These are phyloP conservation scores for Theretra japonica DNA, from an alignment of 2,888 invertebrate species.

Conservation along the genomic window DNA sequence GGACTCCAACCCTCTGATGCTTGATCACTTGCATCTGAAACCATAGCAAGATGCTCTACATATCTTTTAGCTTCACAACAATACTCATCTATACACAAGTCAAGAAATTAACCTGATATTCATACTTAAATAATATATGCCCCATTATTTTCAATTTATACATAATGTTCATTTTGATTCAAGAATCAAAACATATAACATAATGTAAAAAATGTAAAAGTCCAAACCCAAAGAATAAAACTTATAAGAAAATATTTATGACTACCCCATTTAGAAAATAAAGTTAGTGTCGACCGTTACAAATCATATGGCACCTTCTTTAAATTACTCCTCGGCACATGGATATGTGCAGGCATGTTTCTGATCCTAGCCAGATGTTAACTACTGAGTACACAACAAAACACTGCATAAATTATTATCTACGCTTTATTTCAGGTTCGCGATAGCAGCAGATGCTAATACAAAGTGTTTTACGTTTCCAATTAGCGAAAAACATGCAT, in stretches of 20 bases:
- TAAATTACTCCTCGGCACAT: not conserved
- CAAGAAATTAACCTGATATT: no score
- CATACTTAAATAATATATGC: no score
- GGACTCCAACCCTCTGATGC: slow-evolving; percentile 59
- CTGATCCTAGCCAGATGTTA: slow-evolving; percentile 31
- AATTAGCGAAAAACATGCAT: slow-evolving; percentile 51
- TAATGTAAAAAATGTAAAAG: not conserved
- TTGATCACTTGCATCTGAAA: slow-evolving; percentile 34
- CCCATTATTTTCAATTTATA: no score
- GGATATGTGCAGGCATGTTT: slow-evolving; percentile 26
- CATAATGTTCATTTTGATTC: not conserved
- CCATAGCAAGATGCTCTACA: not conserved
- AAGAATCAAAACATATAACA: not conserved
- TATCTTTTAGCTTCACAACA: not conserved
- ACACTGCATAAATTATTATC: slow-evolving; percentile 8
- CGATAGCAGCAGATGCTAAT: not conserved
- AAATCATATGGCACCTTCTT: not conserved
- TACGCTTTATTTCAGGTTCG: not conserved
- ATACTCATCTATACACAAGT: not conserved
- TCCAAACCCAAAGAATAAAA: not conserved
- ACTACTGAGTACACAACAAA: slow-evolving; percentile 1
- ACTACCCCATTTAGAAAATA: not conserved
- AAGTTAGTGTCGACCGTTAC: slow-evolving; percentile 4
- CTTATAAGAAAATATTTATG: not conserved
- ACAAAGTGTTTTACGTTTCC: not conserved